These are phyloP conservation scores for Elaphurus davidianus DNA, from an alignment of 2,113 vertebrate genomes.

Conservation along the genomic window DNA sequence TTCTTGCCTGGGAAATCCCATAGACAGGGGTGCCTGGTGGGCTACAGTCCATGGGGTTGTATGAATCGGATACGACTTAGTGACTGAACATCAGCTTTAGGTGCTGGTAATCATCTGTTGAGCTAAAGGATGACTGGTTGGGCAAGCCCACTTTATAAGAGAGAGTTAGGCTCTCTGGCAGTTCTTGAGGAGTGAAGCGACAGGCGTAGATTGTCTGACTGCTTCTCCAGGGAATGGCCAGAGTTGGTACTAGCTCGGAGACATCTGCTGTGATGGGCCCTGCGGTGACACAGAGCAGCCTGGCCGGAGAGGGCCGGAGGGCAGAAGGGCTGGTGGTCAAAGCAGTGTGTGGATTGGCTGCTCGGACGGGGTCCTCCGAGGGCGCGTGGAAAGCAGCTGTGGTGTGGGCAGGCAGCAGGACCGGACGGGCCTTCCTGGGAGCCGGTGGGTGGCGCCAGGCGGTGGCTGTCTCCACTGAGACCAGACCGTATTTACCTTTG, in stretches of 20 bases:
- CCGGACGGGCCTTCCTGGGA: background rate
- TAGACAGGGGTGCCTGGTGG: background rate
- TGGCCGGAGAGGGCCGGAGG: background rate
- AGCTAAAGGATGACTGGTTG: background rate
- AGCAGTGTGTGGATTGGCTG: background rate
- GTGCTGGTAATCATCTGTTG: background rate
- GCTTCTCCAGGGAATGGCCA: background rate
- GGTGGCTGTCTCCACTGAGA: background rate
- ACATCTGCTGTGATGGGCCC: background rate
- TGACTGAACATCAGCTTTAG: background rate
- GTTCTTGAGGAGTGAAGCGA: background rate
- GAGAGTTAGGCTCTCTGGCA: background rate
- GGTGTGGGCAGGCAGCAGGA: background rate
- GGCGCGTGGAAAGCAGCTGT: background rate
- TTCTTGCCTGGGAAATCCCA: background rate
- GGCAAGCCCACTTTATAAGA: no score
- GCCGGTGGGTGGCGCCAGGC: background rate
- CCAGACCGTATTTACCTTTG: background rate
- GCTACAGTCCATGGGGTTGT: background rate
- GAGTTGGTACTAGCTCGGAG: background rate
- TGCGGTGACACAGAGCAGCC: background rate
- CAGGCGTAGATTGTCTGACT: background rate
- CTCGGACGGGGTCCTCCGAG: no score
- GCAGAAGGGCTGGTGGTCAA: background rate
- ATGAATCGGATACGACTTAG: background rate